These are phyloP conservation scores for Drosophila oshimai DNA, from an alignment of 1,140 invertebrate species.

Conservation along the genomic window DNA sequence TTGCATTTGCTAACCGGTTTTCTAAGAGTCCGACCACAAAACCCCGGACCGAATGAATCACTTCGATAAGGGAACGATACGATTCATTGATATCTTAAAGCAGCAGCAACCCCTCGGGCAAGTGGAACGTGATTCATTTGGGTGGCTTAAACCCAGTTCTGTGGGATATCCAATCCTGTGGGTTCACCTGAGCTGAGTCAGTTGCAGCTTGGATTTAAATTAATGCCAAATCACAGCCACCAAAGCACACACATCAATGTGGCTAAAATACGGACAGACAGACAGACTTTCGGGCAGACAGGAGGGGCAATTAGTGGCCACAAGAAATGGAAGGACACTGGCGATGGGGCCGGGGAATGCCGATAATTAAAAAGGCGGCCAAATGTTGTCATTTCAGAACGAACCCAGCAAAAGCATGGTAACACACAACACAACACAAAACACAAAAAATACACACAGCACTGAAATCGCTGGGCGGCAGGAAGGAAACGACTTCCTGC, in stretches of 20 bases:
- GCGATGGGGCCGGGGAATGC: slow-evolving; percentile 37
- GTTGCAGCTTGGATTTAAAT: slow-evolving; percentile 24
- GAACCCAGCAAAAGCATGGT: slow-evolving; percentile 19
- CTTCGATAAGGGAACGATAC: slow-evolving; percentile 6
- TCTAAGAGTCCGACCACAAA: slow-evolving; percentile 9
- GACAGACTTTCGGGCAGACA: background rate
- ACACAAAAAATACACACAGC: slow-evolving; percentile 4
- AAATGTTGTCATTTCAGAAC: slow-evolving; percentile 75
- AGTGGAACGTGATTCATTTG: slow-evolving; percentile 16
- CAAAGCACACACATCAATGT: background rate
- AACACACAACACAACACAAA: background rate
- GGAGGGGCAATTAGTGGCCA: slow-evolving; percentile 51
- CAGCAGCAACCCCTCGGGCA: slow-evolving; percentile 6
- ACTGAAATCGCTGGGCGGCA: slow-evolving; percentile 13
- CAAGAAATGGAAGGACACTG: slow-evolving; percentile 18
- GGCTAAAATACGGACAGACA: background rate
- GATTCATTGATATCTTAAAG: slow-evolving; percentile 16
- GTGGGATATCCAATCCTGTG: slow-evolving; percentile 9
- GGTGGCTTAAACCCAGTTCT: background rate
- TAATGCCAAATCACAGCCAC: slow-evolving; percentile 29
- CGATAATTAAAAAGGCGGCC: slow-evolving; percentile 78
- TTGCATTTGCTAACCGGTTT: slow-evolving; percentile 44
- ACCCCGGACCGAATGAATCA: slow-evolving; percentile 32
- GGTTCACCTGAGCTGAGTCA: slow-evolving; percentile 19
- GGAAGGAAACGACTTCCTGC: slow-evolving; percentile 50